Base-by-base conservation (phyloP, 2,888 invertebrate species). In the Aphidoletes aphidimyza region DNA sequence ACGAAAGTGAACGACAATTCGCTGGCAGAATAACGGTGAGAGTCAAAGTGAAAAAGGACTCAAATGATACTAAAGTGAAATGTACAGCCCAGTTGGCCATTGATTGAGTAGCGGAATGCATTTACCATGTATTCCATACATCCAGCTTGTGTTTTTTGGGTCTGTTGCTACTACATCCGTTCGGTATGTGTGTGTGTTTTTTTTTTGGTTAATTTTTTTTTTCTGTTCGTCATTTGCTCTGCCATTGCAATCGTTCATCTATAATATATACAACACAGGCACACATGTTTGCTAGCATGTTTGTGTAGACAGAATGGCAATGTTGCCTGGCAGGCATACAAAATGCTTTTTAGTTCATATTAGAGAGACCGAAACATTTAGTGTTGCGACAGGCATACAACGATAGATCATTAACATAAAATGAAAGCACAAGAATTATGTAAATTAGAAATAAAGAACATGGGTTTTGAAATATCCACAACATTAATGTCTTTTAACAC, bases 381-480 rank as follows among this genome's bases (percentile, higher is more conserved):
- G 54, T 54, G 54, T n/a, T 54, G 54, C 54, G 22, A 69, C 34
- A 69, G 69, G 59, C 14, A 14, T 59, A 59, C 81, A 81, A n/a
- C 37, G 81, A 81, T 81, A 81, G 37, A 81, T 81, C 81, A 81
- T 81, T 81, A 81, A 81, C 81, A 81, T 81, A 81, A 81, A 81
- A 81, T 81, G 81, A 81, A 37, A 81, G 37, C 37, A 81, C 81
- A 81, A 81, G 81, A 81, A 81, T 81, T 81, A 81, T 81, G 81
- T 81, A 81, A 81, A 81, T 81, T 78, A 78, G 78, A 78, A 78
- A 78, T 78, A 36, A 78, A 78, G 36, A 78, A 78, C 78, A 78
- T 78, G 78, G 36, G 36, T 78, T 36, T 81, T 37, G 81, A 81
- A 81, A 81, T 81, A 81, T 22, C 37, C 37, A 37, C 81, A 81